Evolutionary conservation across 2,113 vertebrate genomes (phyloP).

Genomic region (Pavo muticus): DNA sequence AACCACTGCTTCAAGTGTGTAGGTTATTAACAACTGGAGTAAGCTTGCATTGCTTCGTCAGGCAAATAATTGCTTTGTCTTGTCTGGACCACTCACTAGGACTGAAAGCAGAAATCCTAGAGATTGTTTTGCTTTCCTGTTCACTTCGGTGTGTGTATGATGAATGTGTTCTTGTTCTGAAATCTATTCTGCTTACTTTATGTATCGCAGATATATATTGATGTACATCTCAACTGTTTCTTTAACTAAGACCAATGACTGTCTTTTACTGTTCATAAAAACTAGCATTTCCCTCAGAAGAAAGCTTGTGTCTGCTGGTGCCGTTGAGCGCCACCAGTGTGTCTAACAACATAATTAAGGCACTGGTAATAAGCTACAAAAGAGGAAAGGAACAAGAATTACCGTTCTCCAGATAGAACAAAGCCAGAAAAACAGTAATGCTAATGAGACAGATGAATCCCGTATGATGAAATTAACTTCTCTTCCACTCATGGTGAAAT

Average conservation of each 20-base stretch:
- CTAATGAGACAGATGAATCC: slow-evolving; percentile 12
- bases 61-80: not conserved
- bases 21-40: not conserved
- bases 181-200: not conserved
- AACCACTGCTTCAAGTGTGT: not conserved
- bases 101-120: not conserved
- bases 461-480: not conserved
- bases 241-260: not conserved
- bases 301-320: not conserved
- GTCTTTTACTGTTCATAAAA: not conserved
- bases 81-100: not conserved
- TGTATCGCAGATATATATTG: not conserved
- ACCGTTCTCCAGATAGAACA: not conserved
- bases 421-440: not conserved
- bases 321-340: not conserved
- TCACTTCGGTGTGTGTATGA: not conserved
- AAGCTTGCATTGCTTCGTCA: not conserved
- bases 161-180: not conserved
- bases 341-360: not conserved
- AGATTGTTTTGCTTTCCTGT: not conserved
- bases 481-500: not conserved
- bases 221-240: not conserved
- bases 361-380: not conserved
- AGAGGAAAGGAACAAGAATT: not conserved
- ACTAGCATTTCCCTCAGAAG: not conserved